Evolutionary conservation across 2,113 vertebrate genomes (phyloP).

Genomic region (Strix uralensis): DNA sequence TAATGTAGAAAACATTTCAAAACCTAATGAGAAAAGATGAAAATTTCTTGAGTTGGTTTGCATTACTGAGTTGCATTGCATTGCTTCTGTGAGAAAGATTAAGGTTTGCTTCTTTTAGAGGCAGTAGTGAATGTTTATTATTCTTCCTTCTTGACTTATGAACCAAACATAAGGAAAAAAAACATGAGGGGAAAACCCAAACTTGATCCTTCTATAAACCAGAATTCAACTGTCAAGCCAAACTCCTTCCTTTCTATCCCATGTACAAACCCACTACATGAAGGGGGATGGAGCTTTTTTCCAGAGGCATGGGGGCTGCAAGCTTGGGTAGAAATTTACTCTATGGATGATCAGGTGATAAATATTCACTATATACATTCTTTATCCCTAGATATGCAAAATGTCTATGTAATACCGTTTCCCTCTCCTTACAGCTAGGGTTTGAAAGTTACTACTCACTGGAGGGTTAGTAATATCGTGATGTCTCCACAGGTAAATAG

Average conservation of each 20-base stretch:
- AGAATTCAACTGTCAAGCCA: not conserved
- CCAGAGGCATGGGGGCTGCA: not conserved
- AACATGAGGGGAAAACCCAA: accelerated
- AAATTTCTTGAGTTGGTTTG: not conserved
- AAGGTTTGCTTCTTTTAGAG: not conserved
- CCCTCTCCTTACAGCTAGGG: not conserved
- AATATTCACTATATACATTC: not conserved
- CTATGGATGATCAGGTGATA: not conserved
- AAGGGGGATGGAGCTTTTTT: not conserved
- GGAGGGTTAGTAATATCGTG: not conserved
- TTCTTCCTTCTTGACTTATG: not conserved
- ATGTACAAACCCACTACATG: not conserved
- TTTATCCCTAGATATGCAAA: not conserved
- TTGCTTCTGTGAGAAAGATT: not conserved
- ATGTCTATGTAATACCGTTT: not conserved
- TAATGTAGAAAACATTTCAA: not conserved
- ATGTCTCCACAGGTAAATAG: not conserved
- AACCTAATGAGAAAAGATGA: not conserved
- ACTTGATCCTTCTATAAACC: not conserved
- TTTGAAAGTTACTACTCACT: not conserved
- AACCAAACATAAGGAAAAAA: not conserved
- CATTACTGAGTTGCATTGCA: not conserved
- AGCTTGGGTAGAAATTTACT: not conserved
- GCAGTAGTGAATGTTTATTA: not conserved
- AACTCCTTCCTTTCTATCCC: not conserved